Evolutionary conservation across 1,140 invertebrate genomes (phyloP), one percentile per base, ranked within the genome.

Genomic region (Caenorhabditis inopinata): DNA sequence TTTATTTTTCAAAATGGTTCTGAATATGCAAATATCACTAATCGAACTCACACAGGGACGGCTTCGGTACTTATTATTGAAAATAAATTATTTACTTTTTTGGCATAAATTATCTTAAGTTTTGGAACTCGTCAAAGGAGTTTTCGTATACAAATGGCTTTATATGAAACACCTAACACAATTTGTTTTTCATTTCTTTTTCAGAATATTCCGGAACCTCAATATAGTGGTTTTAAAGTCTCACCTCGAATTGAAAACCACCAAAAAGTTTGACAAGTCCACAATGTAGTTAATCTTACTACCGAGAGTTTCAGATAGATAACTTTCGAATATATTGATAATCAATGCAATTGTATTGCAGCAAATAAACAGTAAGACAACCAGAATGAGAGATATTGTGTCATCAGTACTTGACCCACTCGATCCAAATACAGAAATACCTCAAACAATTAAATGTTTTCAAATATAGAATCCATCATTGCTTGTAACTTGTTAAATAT

Each of bases 181-280:
- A n/a, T n/a, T n/a, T n/a, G n/a, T n/a, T 73, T 73, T 73, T 14
- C 6, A 42, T 16, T 6, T 11, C 12, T 75, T 16, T n/a, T 7
- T 77, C 82, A 87, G 42, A 85, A 76, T 74, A 87, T 82, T 74
- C n/a, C n/a, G n/a, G n/a, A n/a, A n/a, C n/a, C n/a, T n/a, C n/a
- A n/a, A n/a, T n/a, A n/a, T n/a, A n/a, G n/a, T n/a, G n/a, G n/a
- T n/a, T n/a, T n/a, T n/a, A n/a, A n/a, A n/a, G n/a, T 87, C 85
- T 51, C 85, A 85, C 47, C 84, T 85, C 4, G 87, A 87, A 75
- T 88, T 87, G 76, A 87, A 87, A 14, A 88, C 87, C 18, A 88
- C 87, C 11, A 87, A 82, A 21, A 87, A 76, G 68, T 87, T 87
- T 18, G 85, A 85, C 9, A 85, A 75, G 78, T 87, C 87, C 32